These are phyloP conservation scores for Neodon shergylaensis DNA, from an alignment of 2,113 vertebrate genomes.

Conservation along the genomic window DNA sequence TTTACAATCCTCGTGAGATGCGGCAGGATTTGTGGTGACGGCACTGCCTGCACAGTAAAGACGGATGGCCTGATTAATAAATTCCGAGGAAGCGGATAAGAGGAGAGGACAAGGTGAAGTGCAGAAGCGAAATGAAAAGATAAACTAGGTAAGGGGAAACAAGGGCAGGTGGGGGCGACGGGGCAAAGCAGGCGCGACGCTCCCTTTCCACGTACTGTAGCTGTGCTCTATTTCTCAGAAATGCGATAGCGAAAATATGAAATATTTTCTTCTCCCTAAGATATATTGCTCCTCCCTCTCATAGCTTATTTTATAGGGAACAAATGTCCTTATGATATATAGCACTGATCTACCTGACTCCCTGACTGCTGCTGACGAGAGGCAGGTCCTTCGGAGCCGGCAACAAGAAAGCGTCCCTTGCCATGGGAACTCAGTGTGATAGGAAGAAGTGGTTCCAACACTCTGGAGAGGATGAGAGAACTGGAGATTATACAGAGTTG, in stretches of 20 bases:
- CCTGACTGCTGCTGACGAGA: slow-evolving; percentile 15
- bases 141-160: slow-evolving; percentile 65
- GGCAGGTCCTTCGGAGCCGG: slow-evolving; percentile 14
- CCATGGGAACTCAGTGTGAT: not conserved
- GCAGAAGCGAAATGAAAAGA: slow-evolving; percentile 72
- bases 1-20: slow-evolving; percentile 81
- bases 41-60: slow-evolving; percentile 68
- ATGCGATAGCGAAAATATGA: slow-evolving; percentile 60
- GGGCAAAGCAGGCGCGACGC: not conserved
- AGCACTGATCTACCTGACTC: slow-evolving; percentile 37
- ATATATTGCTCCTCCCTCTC: slow-evolving; percentile 60
- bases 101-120: slow-evolving; percentile 71
- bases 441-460: slow-evolving; percentile 6
- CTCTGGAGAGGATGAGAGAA: slow-evolving; percentile 64
- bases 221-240: slow-evolving; percentile 10
- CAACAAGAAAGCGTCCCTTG: not conserved
- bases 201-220: not conserved
- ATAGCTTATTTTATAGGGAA: slow-evolving; percentile 66
- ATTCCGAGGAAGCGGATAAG: slow-evolving; percentile 60
- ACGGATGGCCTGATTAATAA: slow-evolving; percentile 83
- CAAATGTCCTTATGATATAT: slow-evolving; percentile 58
- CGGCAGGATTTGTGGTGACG: slow-evolving; percentile 80
- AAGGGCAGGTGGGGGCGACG: slow-evolving; percentile 28
- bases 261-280: slow-evolving; percentile 33
- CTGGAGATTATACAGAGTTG: slow-evolving; percentile 68